These are phyloP conservation scores for Penelope pileata DNA, from an alignment of 2,113 vertebrate genomes.

Conservation along the genomic window DNA sequence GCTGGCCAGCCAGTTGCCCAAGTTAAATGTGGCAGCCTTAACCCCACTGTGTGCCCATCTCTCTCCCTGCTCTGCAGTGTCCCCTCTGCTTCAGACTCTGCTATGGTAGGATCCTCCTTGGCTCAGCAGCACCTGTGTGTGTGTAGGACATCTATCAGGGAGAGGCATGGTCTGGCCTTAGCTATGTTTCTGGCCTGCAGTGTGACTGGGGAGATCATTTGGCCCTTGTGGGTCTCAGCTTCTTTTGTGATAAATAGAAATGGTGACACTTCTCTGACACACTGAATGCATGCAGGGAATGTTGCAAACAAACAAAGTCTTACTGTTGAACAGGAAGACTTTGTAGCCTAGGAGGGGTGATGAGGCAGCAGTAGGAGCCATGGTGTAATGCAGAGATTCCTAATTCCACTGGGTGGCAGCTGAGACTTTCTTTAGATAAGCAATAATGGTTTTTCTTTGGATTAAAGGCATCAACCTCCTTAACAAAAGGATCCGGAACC, in stretches of 20 bases:
- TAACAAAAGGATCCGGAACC: not conserved
- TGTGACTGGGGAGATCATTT: not conserved
- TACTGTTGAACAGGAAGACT: not conserved
- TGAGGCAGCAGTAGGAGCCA: not conserved
- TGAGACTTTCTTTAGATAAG: constrained; percentile 36
- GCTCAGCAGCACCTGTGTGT: accelerated
- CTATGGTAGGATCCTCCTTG: not conserved
- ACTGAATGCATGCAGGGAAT: not conserved
- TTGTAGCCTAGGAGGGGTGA: not conserved
- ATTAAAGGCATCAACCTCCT: not conserved
- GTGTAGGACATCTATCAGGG: not conserved
- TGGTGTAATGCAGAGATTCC: constrained; percentile 18
- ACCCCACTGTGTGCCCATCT: not conserved
- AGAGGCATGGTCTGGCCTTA: not conserved
- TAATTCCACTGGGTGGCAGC: constrained; percentile 66
- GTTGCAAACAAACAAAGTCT: not conserved
- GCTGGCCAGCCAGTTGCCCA: not conserved
- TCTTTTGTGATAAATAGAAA: not conserved
- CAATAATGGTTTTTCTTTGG: not conserved
- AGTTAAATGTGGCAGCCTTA: not conserved
- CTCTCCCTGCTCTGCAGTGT: not conserved
- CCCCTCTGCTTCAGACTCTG: not conserved
- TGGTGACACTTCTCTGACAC: not conserved
- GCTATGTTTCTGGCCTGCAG: not conserved
- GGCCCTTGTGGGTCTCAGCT: not conserved